A percentile compares a stretch with the other conserved stretches of the same genome.
These are phyloP conservation scores for Asarcornis scutulata DNA, from an alignment of 2,113 vertebrate species.

Conservation along the genomic window DNA sequence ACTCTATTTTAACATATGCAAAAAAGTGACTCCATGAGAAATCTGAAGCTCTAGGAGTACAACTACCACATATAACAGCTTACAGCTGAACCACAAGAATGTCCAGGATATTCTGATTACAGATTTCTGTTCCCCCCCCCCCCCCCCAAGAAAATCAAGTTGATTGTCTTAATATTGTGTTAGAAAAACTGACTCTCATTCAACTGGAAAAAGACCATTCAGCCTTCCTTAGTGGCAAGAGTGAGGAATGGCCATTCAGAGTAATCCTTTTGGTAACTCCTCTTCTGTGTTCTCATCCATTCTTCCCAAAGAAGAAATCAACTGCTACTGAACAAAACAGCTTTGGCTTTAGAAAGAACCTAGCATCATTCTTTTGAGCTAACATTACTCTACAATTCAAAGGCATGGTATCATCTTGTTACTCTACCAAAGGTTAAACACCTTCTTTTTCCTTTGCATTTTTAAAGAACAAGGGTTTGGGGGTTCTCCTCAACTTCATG, in stretches of 20 bases:
- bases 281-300: neutral
- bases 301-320: neutral
- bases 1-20: neutral
- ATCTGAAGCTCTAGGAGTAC: neutral
- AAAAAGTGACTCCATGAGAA: neutral
- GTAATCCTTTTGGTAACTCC: neutral
- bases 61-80: rapidly evolving
- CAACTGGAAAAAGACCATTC: neutral
- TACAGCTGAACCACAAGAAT: neutral
- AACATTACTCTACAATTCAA: neutral
- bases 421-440: neutral
- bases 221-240: neutral
- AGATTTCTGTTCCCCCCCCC: neutral
- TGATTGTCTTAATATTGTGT: neutral
- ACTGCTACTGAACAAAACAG: neutral
- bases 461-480: neutral
- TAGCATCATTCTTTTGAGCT: neutral
- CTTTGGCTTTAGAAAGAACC: neutral
- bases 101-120: neutral
- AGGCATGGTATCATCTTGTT: neutral
- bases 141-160: neutral
- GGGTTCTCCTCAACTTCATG: neutral
- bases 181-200: neutral
- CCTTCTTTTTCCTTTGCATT: neutral
- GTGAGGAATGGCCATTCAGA: rapidly evolving